phyloP scores from a whole-genome alignment of 2,888 invertebrate species.

The Thelaira solivaga region DNA sequence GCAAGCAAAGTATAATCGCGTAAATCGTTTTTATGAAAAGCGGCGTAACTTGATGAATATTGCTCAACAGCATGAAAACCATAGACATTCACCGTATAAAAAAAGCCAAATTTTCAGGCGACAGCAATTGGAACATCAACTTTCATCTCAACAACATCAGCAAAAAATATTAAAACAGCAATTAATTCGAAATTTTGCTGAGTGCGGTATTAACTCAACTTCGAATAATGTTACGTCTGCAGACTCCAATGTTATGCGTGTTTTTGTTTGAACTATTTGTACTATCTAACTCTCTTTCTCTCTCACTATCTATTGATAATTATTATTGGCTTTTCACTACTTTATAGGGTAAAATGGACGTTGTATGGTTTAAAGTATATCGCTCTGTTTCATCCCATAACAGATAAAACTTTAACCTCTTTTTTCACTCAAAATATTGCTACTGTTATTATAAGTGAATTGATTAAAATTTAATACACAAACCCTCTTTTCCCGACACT shows the following conservation, averaged over 20 bases:
- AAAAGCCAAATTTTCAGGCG: constrained; percentile 34
- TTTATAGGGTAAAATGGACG: neutral
- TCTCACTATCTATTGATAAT: constrained; percentile 6
- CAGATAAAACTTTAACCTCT: constrained; percentile 2
- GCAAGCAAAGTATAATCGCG: constrained; percentile 65
- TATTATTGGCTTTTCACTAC: constrained; percentile 8
- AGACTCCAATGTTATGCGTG: constrained; percentile 70
- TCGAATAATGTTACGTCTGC: constrained; percentile 41
- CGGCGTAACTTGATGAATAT: constrained; percentile 68
- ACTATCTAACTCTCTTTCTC: neutral
- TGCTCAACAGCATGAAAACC: constrained; percentile 49
- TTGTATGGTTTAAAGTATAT: constrained; percentile 23
- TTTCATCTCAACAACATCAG: constrained; percentile 62
- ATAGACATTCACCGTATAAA: constrained; percentile 40
- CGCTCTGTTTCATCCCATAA: neutral
- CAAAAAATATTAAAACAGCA: constrained; percentile 69
- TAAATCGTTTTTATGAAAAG: constrained; percentile 70
- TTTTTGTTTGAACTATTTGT: constrained; percentile 64
- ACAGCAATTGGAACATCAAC: constrained; percentile 57
- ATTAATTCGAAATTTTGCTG: constrained; percentile 69
- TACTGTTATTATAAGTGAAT: too few relatives aligned
- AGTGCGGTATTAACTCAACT: constrained; percentile 68
- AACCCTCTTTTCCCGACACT: too few relatives aligned
- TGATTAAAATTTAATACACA: too few relatives aligned
- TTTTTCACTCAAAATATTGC: neutral